These are phyloP conservation scores for Oreochromis tanganicae DNA, from an alignment of 2,113 vertebrate genomes.

Conservation along the genomic window DNA sequence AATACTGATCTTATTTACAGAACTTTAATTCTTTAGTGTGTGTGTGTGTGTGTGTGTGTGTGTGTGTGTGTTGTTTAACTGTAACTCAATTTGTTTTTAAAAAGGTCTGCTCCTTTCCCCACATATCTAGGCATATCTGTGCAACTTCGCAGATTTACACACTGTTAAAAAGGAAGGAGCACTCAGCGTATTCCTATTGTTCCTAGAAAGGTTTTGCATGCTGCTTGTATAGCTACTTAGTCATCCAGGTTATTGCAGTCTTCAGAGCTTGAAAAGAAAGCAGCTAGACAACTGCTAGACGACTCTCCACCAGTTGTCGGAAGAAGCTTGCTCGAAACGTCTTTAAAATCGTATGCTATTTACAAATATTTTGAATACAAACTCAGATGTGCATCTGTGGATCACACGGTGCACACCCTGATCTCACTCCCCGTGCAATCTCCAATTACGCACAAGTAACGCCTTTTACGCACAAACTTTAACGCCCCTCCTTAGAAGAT, in stretches of 20 bases:
- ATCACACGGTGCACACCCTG: neutral
- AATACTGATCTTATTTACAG: neutral
- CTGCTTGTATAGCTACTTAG: neutral
- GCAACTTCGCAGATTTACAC: neutral
- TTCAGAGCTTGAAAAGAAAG: neutral
- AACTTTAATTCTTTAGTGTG: neutral
- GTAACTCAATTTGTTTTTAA: neutral
- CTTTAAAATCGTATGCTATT: neutral
- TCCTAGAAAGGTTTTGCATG: neutral
- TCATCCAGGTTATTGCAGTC: neutral
- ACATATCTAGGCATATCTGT: neutral
- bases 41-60: neutral
- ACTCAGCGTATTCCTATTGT: neutral
- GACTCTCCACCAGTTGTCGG: neutral
- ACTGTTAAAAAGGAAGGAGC: neutral
- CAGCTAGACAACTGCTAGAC: neutral
- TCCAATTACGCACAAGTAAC: conserved; percentile 45
- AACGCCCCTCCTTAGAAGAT: conserved; percentile 55
- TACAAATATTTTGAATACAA: neutral
- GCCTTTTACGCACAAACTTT: conserved; percentile 45
- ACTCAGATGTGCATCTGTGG: neutral
- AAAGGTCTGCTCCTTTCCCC: neutral
- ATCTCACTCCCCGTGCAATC: conserved; percentile 18
- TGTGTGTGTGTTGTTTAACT: neutral
- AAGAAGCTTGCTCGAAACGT: neutral